Percentiles rank a stretch among this genome's conserved stretches.
Evolutionary conservation across 2,113 vertebrate genomes (phyloP).

Genomic region (Myocastor coypus): DNA sequence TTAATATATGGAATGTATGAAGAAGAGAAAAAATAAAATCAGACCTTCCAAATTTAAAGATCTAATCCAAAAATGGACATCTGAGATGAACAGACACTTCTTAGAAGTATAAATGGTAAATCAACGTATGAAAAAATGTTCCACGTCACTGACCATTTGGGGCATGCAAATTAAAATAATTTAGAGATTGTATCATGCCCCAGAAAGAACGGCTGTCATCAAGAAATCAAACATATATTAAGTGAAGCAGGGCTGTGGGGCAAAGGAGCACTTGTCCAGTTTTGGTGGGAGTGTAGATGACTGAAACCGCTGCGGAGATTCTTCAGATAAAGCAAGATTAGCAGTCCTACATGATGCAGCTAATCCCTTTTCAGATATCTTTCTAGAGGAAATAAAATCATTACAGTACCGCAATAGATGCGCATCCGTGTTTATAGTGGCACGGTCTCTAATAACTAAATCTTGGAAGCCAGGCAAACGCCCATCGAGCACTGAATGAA

Average conservation of each 20-base stretch:
- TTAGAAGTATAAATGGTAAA: not conserved
- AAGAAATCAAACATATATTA: not conserved
- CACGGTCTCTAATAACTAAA: not conserved
- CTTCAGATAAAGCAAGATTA: not conserved
- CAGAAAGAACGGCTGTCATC: not conserved
- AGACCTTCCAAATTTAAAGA: not conserved
- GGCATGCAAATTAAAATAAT: not conserved
- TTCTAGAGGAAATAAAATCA: not conserved
- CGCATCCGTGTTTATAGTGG: not conserved
- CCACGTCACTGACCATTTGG: not conserved
- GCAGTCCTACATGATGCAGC: not conserved
- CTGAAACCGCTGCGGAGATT: not conserved
- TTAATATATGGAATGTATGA: not conserved
- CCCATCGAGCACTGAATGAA: not conserved
- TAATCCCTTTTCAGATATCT: not conserved
- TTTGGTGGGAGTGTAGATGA: not conserved
- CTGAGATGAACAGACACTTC: not conserved
- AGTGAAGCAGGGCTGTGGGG: not conserved
- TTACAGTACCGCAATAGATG: not conserved
- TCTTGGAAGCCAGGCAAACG: not conserved
- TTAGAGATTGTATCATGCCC: not conserved
- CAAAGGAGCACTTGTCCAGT: not conserved
- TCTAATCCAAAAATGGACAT: not conserved
- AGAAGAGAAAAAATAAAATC: not conserved
- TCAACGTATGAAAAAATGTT: not conserved